Evolutionary conservation across 2,113 vertebrate species (phyloP), one percentile per base, ranked within the genome.

Genomic region (Pardalotus punctatus): DNA sequence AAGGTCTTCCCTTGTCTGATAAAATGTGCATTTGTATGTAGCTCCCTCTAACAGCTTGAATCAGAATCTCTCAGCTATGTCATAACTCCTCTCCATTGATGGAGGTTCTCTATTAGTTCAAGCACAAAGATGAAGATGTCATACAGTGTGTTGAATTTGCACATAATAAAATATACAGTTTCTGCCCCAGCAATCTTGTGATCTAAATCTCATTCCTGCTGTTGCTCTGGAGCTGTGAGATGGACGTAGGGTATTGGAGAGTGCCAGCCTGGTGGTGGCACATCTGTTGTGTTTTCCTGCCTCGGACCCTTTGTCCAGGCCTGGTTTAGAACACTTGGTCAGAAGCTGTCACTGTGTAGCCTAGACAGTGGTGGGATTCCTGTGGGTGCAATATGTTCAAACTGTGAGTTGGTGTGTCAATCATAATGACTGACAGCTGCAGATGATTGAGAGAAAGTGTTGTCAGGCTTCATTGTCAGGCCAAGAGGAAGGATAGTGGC

Each of bases 391-490:
- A 35, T 88, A 74, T 31, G 62, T 79, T 94, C 81, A 82, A 92
- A 53, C 84, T 94, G 50, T 82, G 89, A 87, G 45, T 33, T 79
- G 54, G 14, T 70, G 23, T 82, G 80, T 86, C 85, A 89, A 25
- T 95, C 96, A 90, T 58, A 83, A 69, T 93, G 88, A 86, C 66
- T 90, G 93, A 81, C 12, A 18, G 60, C 51, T 92, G 85, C 51
- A 90, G 90, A 76, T 94, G 94, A 86, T 57, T 86, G 72, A 97
- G 66, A 79, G 74, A 73, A 92, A 78, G 42, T 73, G 87, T 85
- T 97, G 89, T 91, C 76, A 88, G 73, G 76, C 76, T 90, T 95
- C 81, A 66, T 33, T 95, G 88, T 47, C 78, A 91, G 76, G 69
- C 71, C 54, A 74, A 58, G 48, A 90, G 86, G 84, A 96, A 90